Evolutionary conservation across 2,797 vertebrate genomes (phyloP).

Genomic region (Erethizon dorsatum): DNA sequence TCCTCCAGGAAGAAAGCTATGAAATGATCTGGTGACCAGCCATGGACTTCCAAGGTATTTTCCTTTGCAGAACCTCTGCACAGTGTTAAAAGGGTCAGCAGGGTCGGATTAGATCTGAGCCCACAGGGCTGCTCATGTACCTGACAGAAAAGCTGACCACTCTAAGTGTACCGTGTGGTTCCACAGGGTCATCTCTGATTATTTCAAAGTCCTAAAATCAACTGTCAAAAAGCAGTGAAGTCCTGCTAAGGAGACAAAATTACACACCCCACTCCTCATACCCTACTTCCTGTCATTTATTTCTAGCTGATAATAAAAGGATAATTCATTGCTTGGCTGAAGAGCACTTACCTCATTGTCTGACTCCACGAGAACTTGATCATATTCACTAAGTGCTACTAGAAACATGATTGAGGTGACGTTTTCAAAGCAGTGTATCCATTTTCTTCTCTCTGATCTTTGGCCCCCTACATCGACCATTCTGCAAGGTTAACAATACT

Average conservation of each 20-base stretch:
- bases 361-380: constrained; percentile 97
- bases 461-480: constrained; percentile 99
- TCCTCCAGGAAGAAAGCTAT: constrained; percentile 54
- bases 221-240: constrained; percentile 58
- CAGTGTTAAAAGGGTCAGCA: background rate
- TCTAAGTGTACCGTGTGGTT: background rate
- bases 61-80: constrained; percentile 63
- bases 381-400: constrained; percentile 98
- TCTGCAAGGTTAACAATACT: constrained; percentile 90
- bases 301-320: constrained; percentile 59
- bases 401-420: constrained; percentile 99
- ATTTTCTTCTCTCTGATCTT: constrained; percentile 98
- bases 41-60: constrained; percentile 63
- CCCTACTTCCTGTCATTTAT: constrained; percentile 40
- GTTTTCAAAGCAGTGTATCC: constrained; percentile 99
- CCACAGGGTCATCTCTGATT: background rate
- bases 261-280: background rate
- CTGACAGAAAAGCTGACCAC: constrained; percentile 54
- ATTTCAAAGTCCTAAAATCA: constrained; percentile 39
- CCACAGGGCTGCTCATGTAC: constrained; percentile 49
- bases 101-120: constrained; percentile 38
- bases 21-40: constrained; percentile 46
- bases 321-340: constrained; percentile 25
- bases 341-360: constrained; percentile 95
- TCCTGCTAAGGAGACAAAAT: background rate